These are phyloP conservation scores for Dallia pectoralis DNA, from an alignment of 2,797 vertebrate species.

Conservation along the genomic window DNA sequence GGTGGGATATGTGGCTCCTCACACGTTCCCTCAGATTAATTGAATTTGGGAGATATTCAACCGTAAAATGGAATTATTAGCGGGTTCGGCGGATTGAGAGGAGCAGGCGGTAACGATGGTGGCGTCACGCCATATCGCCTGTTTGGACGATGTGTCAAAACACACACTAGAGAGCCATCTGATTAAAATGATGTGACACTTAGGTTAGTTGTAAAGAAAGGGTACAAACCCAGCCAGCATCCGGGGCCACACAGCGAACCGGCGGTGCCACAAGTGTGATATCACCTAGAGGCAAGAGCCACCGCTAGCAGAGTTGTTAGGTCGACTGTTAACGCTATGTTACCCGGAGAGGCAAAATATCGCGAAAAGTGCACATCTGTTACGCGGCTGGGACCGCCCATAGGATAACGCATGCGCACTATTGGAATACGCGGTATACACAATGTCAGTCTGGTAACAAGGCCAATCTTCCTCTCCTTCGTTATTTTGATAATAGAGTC, in stretches of 20 bases:
- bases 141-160: conserved; percentile 79
- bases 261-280: not conserved
- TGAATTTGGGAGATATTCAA: conserved; percentile 82
- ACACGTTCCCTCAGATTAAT: conserved; percentile 74
- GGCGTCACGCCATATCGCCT: conserved; percentile 70
- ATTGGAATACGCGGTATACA: too few species aligned
- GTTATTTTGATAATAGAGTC: not conserved
- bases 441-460: not conserved
- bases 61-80: conserved; percentile 86
- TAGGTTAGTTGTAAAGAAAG: conserved; percentile 33
- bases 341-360: not conserved
- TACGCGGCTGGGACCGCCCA: not conserved
- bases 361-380: not conserved
- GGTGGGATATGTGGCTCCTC: conserved; percentile 74
- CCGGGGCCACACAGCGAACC: not conserved
- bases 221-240: conserved; percentile 29
- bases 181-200: conserved; percentile 71
- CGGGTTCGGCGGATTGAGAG: conserved; percentile 65
- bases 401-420: too few species aligned
- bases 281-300: not conserved
- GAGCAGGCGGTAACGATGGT: conserved; percentile 44
- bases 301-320: not conserved
- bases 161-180: conserved; percentile 72
- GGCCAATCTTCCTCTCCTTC: not conserved
- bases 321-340: not conserved